Evolutionary conservation across 2,888 invertebrate genomes (phyloP).

Genomic region (Chymomyza procnemis): DNA sequence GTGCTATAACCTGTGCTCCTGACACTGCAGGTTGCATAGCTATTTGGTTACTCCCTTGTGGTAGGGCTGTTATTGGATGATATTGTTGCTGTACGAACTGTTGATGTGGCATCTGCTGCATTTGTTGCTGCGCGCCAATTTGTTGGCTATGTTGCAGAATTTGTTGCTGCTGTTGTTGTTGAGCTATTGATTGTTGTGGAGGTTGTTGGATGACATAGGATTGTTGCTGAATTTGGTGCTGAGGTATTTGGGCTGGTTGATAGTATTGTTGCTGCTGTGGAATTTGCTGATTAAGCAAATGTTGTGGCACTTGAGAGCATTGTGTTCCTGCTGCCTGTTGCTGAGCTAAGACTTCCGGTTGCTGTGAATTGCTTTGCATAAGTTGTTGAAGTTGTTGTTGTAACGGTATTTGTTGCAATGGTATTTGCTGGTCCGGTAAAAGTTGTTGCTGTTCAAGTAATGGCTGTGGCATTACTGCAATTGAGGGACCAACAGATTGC

Average conservation of each 20-base stretch:
- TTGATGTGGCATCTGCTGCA: constrained; percentile 80
- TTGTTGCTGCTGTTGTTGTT: constrained; percentile 79
- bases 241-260: constrained; percentile 78
- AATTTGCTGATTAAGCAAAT: constrained; percentile 12
- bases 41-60: constrained; percentile 76
- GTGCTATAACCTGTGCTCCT: constrained; percentile 78
- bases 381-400: constrained; percentile 68
- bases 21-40: constrained; percentile 80
- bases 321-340: constrained; percentile 22
- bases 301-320: constrained; percentile 32
- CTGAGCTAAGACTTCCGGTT: constrained; percentile 38
- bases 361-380: constrained; percentile 54
- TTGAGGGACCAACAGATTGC: constrained; percentile 52
- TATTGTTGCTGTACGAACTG: constrained; percentile 79
- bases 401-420: constrained; percentile 46
- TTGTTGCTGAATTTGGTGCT: constrained; percentile 79
- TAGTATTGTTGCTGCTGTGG: constrained; percentile 79
- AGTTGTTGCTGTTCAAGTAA: constrained; percentile 25
- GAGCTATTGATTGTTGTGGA: constrained; percentile 78
- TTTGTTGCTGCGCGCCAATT: constrained; percentile 79
- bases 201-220: constrained; percentile 47
- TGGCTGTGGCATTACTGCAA: constrained; percentile 15
- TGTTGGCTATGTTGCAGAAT: constrained; percentile 59
- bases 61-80: constrained; percentile 33
- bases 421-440: constrained; percentile 46